A percentile compares a stretch with the other conserved stretches of the same genome.
Evolutionary conservation across 2,888 invertebrate species (phyloP).

Genomic region (Meiosimyza platycephala): DNA sequence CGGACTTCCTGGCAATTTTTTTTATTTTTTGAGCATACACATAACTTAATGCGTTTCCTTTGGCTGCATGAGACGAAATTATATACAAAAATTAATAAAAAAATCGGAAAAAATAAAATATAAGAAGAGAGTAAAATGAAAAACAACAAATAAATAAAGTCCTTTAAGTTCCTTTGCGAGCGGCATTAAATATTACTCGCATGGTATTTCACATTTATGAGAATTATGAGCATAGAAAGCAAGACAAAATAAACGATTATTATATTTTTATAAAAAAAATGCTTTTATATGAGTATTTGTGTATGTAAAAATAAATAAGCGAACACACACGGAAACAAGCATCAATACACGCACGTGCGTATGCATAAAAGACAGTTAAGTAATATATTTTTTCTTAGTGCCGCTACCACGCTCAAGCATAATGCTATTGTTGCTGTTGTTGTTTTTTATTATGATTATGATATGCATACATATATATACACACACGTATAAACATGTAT

Average conservation of each 20-base stretch:
- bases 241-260: not conserved
- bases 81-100: not conserved
- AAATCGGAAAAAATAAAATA: not conserved
- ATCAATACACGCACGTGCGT: too few species aligned
- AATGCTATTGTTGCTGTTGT: too few species aligned
- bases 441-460: too few species aligned
- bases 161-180: not conserved
- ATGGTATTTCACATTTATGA: constrained; percentile 6
- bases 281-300: not conserved
- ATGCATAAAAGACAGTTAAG: too few species aligned
- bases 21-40: not conserved
- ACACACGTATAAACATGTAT: too few species aligned
- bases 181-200: not conserved
- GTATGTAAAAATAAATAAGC: too few species aligned
- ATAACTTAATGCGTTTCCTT: not conserved
- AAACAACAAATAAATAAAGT: not conserved
- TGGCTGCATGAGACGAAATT: not conserved
- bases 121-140: not conserved
- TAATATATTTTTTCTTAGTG: too few species aligned
- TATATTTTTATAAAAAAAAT: not conserved
- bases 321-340: too few species aligned
- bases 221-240: not conserved
- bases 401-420: too few species aligned
- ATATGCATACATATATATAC: too few species aligned
- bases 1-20: too few species aligned